Conservation (phyloP, 2,113 vertebrate species). For the Festucalex cinctus region DNA sequence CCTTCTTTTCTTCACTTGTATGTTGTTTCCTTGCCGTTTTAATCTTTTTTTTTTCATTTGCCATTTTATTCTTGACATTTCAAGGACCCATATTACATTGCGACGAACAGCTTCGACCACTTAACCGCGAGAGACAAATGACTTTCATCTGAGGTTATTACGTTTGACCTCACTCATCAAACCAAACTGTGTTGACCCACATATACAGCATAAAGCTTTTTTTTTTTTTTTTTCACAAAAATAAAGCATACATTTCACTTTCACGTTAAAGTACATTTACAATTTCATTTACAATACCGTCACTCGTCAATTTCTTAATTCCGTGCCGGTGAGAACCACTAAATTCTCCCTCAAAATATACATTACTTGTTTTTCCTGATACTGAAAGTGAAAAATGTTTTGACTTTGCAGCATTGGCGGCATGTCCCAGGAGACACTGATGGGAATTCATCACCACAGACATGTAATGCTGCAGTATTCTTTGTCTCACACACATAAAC, state of each 20-base stretch:
- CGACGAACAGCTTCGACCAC: background rate
- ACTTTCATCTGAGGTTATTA: no score
- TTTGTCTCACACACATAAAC: no score
- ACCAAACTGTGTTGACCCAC: no score
- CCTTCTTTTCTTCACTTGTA: slow-evolving; percentile 17
- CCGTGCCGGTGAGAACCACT: background rate
- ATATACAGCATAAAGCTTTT: no score
- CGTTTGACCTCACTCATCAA: no score
- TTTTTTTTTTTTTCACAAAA: no score
- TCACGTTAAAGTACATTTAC: no score
- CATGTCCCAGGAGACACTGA: slow-evolving; percentile 55
- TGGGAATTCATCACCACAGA: slow-evolving; percentile 70
- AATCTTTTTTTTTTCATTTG: background rate
- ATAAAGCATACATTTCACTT: no score
- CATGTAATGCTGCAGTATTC: slow-evolving; percentile 56
- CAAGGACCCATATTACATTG: background rate
- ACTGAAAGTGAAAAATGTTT: slow-evolving; percentile 33
- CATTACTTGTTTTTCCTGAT: background rate
- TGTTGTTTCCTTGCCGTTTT: slow-evolving; percentile 9
- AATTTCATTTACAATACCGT: no score
- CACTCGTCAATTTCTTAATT: no score
- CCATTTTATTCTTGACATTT: background rate
- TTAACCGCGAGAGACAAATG: background rate
- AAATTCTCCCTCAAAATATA: background rate
- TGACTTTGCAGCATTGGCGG: slow-evolving; percentile 64